phyloP scores from a whole-genome alignment of 2,888 invertebrate genomes.

The Drosophila falleni region DNA sequence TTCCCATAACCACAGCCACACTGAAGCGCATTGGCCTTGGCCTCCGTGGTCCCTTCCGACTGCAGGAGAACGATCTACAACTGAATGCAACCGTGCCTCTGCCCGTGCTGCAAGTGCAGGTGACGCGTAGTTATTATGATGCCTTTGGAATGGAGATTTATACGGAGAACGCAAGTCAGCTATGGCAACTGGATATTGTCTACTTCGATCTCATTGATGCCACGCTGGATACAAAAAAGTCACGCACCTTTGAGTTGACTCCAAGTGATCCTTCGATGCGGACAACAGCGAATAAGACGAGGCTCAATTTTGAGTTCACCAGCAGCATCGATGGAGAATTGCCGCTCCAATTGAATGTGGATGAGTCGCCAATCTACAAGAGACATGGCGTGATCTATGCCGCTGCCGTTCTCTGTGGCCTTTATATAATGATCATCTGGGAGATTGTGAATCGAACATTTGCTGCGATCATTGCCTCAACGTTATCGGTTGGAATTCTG shows the following conservation, averaged over 20 bases:
- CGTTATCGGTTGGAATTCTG: slow-evolving; percentile 89
- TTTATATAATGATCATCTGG: slow-evolving; percentile 93
- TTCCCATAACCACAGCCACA: slow-evolving; percentile 79
- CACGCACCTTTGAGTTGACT: slow-evolving; percentile 75
- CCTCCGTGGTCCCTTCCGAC: slow-evolving; percentile 88
- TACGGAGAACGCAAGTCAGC: slow-evolving; percentile 69
- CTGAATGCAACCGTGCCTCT: slow-evolving; percentile 60
- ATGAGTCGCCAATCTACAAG: slow-evolving; percentile 88
- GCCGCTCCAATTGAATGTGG: slow-evolving; percentile 87
- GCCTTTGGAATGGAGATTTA: slow-evolving; percentile 62
- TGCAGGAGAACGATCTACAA: slow-evolving; percentile 85
- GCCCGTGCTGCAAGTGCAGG: slow-evolving; percentile 71
- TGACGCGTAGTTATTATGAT: slow-evolving; percentile 77
- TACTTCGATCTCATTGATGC: slow-evolving; percentile 83
- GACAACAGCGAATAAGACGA: slow-evolving; percentile 62
- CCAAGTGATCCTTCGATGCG: slow-evolving; percentile 55
- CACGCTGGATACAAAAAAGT: slow-evolving; percentile 86
- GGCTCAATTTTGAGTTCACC: slow-evolving; percentile 78
- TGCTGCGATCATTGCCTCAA: slow-evolving; percentile 91
- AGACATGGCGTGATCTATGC: slow-evolving; percentile 91
- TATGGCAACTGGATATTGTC: slow-evolving; percentile 83
- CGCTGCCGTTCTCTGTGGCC: slow-evolving; percentile 88
- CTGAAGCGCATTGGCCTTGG: slow-evolving; percentile 86
- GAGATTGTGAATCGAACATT: slow-evolving; percentile 90
- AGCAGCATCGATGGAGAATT: slow-evolving; percentile 81